phyloP scores from a whole-genome alignment of 2,113 vertebrate genomes.

The Brienomyrus longianalis region DNA sequence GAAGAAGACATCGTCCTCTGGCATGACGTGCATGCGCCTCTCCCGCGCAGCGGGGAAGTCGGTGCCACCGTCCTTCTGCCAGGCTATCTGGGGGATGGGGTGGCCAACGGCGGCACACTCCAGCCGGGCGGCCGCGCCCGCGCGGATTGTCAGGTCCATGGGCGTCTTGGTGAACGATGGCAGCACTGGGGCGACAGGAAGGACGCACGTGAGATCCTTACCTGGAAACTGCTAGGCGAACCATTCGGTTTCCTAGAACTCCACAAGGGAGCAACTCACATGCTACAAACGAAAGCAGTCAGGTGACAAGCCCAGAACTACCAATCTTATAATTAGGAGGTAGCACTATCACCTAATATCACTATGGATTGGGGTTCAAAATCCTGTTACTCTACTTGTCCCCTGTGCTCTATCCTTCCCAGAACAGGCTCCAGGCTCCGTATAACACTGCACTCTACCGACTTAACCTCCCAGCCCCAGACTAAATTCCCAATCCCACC shows the following conservation, averaged over 20 bases:
- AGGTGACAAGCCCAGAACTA: neutral
- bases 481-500: neutral
- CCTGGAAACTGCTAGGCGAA: neutral
- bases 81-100: constrained; percentile 88
- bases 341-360: neutral
- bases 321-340: neutral
- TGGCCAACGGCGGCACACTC: constrained; percentile 86
- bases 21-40: constrained; percentile 96
- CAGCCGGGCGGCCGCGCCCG: constrained; percentile 79
- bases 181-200: constrained; percentile 65
- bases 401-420: neutral
- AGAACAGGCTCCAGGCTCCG: neutral
- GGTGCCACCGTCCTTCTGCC: constrained; percentile 93
- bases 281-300: neutral
- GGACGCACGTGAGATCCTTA: neutral
- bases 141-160: constrained; percentile 85
- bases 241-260: neutral
- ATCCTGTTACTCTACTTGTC: neutral
- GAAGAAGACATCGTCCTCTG: constrained; percentile 93
- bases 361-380: neutral
- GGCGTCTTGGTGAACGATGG: constrained; percentile 91
- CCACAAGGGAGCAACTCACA: neutral
- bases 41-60: constrained; percentile 92
- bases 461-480: neutral
- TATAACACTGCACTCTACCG: neutral